These are phyloP conservation scores for Tenthredo amoena DNA, from an alignment of 2,888 invertebrate genomes.

Conservation along the genomic window DNA sequence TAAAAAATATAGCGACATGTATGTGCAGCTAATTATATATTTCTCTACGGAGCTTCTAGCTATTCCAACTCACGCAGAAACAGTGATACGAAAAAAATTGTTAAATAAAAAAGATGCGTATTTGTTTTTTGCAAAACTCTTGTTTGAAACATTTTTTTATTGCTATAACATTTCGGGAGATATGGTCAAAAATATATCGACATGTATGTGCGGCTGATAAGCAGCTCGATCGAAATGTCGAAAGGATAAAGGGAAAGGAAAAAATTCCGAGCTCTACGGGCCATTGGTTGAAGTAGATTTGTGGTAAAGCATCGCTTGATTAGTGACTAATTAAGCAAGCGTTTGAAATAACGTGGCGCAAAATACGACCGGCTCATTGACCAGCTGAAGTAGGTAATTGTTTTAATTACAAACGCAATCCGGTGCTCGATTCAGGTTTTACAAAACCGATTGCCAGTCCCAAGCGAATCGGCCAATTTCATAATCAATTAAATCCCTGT, in stretches of 20 bases:
- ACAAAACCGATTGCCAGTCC: slow-evolving; percentile 8
- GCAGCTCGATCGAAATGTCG: not conserved
- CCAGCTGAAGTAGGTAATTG: slow-evolving; percentile 38
- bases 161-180: not conserved
- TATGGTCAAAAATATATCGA: not conserved
- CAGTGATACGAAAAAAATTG: not conserved
- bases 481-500: not conserved
- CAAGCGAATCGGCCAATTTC: not conserved
- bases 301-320: slow-evolving; percentile 40
- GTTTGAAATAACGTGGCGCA: slow-evolving; percentile 38
- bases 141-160: not conserved
- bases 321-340: slow-evolving; percentile 40
- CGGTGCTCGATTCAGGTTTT: not conserved
- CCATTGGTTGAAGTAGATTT: slow-evolving; percentile 23
- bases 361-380: slow-evolving; percentile 35
- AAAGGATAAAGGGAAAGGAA: not conserved
- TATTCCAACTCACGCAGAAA: not conserved
- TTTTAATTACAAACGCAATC: slow-evolving; percentile 39
- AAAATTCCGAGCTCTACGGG: slow-evolving; percentile 20
- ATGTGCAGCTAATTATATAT: not conserved
- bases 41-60: not conserved
- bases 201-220: not conserved
- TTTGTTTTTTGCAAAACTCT: not conserved
- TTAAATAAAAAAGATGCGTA: not conserved
- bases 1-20: not conserved